Conservation (phyloP, 1,140 invertebrate species). For the Eumaeus atala region DNA sequence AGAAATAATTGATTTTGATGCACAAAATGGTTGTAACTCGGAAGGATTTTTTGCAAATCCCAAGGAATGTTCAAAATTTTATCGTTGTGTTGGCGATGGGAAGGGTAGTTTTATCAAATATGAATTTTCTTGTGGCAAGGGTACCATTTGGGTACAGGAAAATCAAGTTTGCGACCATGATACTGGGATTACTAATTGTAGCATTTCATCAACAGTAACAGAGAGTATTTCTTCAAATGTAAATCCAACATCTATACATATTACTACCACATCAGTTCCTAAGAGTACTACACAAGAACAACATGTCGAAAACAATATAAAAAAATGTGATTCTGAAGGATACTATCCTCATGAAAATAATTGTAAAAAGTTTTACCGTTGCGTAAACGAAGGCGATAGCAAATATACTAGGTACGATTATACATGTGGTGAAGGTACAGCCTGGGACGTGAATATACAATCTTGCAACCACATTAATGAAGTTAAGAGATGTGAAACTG, state of each 20-base stretch:
- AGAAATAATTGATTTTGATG: background rate
- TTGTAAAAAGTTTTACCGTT: conserved; percentile 82
- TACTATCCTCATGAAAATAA: conserved; percentile 77
- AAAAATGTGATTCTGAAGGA: conserved; percentile 68
- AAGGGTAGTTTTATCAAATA: conserved; percentile 77
- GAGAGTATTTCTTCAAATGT: conserved; percentile 12
- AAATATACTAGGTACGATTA: conserved; percentile 75
- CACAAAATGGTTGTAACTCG: conserved; percentile 44
- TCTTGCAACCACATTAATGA: conserved; percentile 63
- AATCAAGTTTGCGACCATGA: conserved; percentile 81
- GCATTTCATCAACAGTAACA: conserved; percentile 14
- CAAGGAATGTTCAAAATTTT: conserved; percentile 84
- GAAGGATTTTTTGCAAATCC: conserved; percentile 82
- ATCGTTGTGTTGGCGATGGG: conserved; percentile 81
- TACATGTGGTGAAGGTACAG: conserved; percentile 75
- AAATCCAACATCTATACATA: conserved; percentile 13
- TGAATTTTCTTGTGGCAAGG: conserved; percentile 81
- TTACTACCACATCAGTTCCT: conserved; percentile 13
- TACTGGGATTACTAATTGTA: conserved; percentile 60
- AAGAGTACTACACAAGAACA: conserved; percentile 9
- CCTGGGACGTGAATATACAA: conserved; percentile 71
- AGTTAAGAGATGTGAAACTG: conserved; percentile 38
- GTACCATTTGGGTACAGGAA: conserved; percentile 84
- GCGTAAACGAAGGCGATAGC: conserved; percentile 78
- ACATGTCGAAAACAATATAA: conserved; percentile 22